A percentile compares a stretch with the other conserved stretches of the same genome.
Conservation (phyloP, 1,140 invertebrate genomes). For the Helicoverpa armigera region DNA sequence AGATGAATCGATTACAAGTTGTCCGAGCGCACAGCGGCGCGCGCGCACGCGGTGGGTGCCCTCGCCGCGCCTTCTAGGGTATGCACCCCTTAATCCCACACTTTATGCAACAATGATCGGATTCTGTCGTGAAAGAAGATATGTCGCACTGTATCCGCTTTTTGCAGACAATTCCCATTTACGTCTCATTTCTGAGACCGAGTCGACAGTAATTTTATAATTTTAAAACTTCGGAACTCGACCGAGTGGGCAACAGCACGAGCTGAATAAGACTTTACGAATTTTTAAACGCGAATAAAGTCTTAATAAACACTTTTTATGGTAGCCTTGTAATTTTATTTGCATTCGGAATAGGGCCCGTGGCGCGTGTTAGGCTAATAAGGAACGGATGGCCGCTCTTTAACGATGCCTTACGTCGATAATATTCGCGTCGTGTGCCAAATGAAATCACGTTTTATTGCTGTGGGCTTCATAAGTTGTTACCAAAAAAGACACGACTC, state of each 20-base stretch:
- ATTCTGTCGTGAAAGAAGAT: constrained; percentile 76
- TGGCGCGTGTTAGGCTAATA: constrained; percentile 79
- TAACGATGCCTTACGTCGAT: constrained; percentile 65
- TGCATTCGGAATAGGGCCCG: constrained; percentile 73
- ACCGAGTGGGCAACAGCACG: constrained; percentile 64
- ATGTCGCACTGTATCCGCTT: constrained; percentile 67
- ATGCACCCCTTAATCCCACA: constrained; percentile 64
- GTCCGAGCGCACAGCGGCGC: constrained; percentile 46
- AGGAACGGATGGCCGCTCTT: constrained; percentile 72
- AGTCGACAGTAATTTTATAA: constrained; percentile 77
- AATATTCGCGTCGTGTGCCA: constrained; percentile 65
- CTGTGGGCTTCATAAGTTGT: constrained; percentile 57
- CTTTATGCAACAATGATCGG: constrained; percentile 71
- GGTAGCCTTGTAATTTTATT: constrained; percentile 80
- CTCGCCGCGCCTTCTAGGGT: constrained; percentile 50
- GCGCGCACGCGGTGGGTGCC: constrained; percentile 58
- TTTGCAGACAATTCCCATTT: constrained; percentile 75
- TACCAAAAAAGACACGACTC: constrained; percentile 56
- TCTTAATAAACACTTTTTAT: constrained; percentile 82
- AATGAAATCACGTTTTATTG: constrained; percentile 68
- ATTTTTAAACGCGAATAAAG: constrained; percentile 81
- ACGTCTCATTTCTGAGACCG: constrained; percentile 74
- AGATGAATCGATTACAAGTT: constrained; percentile 72
- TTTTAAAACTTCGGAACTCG: constrained; percentile 77
- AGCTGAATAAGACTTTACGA: constrained; percentile 82